Conservation (phyloP, 2,113 vertebrate genomes). For the Acinonyx jubatus region DNA sequence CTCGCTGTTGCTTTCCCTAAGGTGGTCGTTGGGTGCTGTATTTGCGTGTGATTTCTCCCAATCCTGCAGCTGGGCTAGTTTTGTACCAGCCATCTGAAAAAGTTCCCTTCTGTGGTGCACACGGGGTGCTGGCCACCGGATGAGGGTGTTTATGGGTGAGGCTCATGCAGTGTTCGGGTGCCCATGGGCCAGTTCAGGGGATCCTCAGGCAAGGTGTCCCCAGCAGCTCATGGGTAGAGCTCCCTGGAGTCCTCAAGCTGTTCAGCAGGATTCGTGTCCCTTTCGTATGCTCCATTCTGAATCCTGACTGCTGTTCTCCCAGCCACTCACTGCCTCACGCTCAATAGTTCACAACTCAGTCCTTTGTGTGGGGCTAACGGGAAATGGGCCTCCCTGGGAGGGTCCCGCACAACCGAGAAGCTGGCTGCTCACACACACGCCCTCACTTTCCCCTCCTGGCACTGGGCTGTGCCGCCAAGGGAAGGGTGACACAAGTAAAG, state of each 20-base stretch:
- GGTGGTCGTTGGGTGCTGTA: neutral
- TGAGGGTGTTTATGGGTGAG: neutral
- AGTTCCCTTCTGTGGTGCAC: neutral
- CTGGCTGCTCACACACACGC: neutral
- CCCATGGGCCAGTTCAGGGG: neutral
- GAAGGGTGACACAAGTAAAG: neutral
- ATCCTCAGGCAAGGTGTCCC: neutral
- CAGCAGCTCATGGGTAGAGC: neutral
- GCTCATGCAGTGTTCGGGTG: neutral
- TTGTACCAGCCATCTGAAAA: neutral
- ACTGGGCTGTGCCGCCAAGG: neutral
- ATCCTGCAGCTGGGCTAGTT: neutral
- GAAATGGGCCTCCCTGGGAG: neutral
- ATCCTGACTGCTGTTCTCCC: neutral
- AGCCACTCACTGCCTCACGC: neutral
- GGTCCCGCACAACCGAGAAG: neutral
- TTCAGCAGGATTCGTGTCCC: neutral
- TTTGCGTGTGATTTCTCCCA: neutral
- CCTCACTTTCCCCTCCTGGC: too few species aligned
- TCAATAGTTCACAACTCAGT: neutral
- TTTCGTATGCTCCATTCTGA: neutral
- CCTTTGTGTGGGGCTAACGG: neutral
- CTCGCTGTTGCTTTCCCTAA: neutral
- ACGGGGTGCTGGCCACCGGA: neutral
- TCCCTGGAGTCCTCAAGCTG: neutral